Evolutionary conservation across 1,140 invertebrate genomes (phyloP).

Genomic region (Rhizoglyphus robini): DNA sequence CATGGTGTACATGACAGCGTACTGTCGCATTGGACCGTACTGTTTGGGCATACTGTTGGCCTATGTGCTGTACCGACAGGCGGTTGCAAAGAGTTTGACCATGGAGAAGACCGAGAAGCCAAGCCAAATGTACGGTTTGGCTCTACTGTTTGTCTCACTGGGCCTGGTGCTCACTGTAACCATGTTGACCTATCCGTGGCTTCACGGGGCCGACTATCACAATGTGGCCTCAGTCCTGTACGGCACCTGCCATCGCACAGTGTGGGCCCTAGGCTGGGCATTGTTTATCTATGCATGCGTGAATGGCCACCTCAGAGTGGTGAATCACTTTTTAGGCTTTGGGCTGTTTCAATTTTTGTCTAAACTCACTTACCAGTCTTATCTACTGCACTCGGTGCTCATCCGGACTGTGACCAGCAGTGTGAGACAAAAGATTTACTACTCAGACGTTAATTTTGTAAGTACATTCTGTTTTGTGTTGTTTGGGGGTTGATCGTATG

Average conservation of each 20-base stretch:
- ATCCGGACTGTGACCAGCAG: not conserved
- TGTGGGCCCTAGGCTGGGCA: conserved; percentile 28
- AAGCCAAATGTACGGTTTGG: not conserved
- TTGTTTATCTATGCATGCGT: conserved; percentile 26
- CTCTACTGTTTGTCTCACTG: not conserved
- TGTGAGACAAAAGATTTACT: conserved; percentile 9
- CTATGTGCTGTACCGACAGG: not conserved
- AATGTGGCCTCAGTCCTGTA: not conserved
- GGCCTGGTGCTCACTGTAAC: not conserved
- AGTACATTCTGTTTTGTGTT: not conserved
- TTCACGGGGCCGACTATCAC: conserved; percentile 1
- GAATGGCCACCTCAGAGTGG: conserved; percentile 18
- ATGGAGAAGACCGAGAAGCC: not conserved
- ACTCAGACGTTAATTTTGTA: conserved; percentile 11
- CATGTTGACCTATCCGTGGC: conserved; percentile 16
- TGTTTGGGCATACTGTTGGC: conserved; percentile 16
- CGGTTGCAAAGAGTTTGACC: too few relatives aligned
- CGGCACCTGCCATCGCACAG: conserved; percentile 20
- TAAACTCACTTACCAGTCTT: conserved; percentile 35
- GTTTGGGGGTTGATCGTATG: too few relatives aligned
- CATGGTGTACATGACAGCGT: conserved; percentile 12
- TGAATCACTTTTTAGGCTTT: not conserved
- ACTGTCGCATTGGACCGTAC: conserved; percentile 21
- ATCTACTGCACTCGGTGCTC: conserved; percentile 32
- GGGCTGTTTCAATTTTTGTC: conserved; percentile 25